Evolutionary conservation across 2,797 vertebrate species (phyloP), one percentile per base, ranked within the genome.

Genomic region (Syngnathus acus): DNA sequence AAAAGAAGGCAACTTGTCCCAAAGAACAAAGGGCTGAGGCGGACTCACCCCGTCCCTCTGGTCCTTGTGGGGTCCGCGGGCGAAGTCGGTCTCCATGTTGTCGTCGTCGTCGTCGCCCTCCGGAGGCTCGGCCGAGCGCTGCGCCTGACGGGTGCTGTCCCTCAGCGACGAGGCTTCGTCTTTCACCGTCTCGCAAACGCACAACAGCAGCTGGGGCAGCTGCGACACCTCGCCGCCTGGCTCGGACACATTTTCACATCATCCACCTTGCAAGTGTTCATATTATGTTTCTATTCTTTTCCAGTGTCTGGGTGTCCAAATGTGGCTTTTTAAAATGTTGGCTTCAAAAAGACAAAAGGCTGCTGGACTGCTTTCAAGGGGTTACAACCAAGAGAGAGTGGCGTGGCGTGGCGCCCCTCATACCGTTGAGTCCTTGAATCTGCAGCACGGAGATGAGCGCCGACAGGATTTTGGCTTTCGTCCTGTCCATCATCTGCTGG

Each of bases 41-140:
- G 10, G 10, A 65, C 89, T 92, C 79, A 97, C 97, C 89, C 95
- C 95, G 6, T 99, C 96, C 68, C 94, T 91, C 79, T 97, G 94
- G 89, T 99, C 97, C 77, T 94, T 97, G 75, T 94, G 95, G 9
- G 89, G 89, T 0, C 86, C 82, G 4, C 92, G 89, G 5, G 93
- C 93, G 47, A 91, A 89, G 0, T 99, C 97, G 0, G 94, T 99
- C 81, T 99, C 97, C 97, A 99, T 99, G 76, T 94, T 95, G 89
- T 99, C 95, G 79, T 94, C 95, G 68, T 95, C 96, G 89, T 99
- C 95, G 79, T 94, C 95, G 68, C 95, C 96, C 55, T 98, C 95
- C 0, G 68, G 9, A 0, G 71, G n/a, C 0, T 91, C 88, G 4
- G 64, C 84, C 4, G 21, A 54, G 14, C 89, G 91, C 69, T 91